These are phyloP conservation scores for Leguminivora glycinivorella DNA, from an alignment of 1,140 invertebrate genomes.

Conservation along the genomic window DNA sequence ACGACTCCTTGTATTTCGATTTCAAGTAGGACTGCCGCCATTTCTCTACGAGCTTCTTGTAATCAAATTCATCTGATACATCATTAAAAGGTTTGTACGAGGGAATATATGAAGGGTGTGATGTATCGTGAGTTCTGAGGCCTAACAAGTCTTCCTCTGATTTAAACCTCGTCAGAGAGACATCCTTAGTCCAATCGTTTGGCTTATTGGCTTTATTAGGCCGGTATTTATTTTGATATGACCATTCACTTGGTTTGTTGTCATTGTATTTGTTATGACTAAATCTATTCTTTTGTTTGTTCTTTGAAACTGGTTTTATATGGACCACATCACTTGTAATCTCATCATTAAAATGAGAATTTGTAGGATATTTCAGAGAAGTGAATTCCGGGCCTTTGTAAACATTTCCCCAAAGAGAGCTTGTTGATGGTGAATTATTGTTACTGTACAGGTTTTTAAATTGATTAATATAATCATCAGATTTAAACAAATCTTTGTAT, in stretches of 20 bases:
- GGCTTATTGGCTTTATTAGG: constrained; percentile 46
- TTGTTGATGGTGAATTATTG: constrained; percentile 41
- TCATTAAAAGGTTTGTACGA: constrained; percentile 53
- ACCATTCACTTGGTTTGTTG: constrained; percentile 46
- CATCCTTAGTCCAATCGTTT: constrained; percentile 58
- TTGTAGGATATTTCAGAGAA: constrained; percentile 50
- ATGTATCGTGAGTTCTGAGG: constrained; percentile 65
- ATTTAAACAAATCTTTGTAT: constrained; percentile 48
- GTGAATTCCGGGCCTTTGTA: constrained; percentile 53
- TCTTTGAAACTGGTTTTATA: constrained; percentile 54
- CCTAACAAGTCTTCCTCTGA: constrained; percentile 71
- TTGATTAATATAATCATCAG: constrained; percentile 53
- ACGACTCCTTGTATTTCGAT: constrained; percentile 59
- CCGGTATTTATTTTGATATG: constrained; percentile 38
- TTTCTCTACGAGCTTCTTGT: constrained; percentile 63
- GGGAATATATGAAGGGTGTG: constrained; percentile 56
- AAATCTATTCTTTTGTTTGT: constrained; percentile 36
- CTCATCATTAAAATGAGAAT: constrained; percentile 47
- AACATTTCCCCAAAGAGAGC: constrained; percentile 61
- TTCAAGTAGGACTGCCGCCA: constrained; percentile 67
- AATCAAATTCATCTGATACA: constrained; percentile 51
- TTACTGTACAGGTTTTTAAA: constrained; percentile 54
- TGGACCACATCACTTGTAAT: constrained; percentile 54
- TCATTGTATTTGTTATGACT: constrained; percentile 48
- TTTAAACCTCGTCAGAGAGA: constrained; percentile 54